Percentiles rank a stretch among this genome's conserved stretches.
Conservation (phyloP, 2,888 invertebrate species). For the Pyralis farinalis region DNA sequence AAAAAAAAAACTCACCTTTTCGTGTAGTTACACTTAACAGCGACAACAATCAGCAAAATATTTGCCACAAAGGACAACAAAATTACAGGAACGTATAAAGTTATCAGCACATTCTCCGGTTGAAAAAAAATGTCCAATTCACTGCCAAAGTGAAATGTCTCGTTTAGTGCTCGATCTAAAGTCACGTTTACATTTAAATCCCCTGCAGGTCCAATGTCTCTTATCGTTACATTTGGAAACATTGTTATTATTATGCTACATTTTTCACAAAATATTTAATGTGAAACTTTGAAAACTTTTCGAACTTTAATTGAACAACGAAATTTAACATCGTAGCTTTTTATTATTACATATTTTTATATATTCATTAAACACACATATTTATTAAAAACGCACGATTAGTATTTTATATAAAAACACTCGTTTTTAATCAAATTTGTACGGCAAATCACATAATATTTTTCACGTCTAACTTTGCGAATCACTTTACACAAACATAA, state of each 20-base stretch:
- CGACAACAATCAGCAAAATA: constrained; percentile 84
- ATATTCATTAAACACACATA: too few relatives aligned
- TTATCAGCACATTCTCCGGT: constrained; percentile 76
- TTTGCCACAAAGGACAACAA: constrained; percentile 83
- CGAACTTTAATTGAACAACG: too few relatives aligned
- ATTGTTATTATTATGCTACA: constrained; percentile 20
- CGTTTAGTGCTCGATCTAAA: constrained; percentile 25
- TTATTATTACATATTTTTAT: too few relatives aligned
- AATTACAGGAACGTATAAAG: constrained; percentile 83
- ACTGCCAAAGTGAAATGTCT: constrained; percentile 40
- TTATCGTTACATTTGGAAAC: constrained; percentile 26
- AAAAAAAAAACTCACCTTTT: constrained; percentile 80
- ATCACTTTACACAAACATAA: too few relatives aligned
- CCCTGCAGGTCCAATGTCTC: constrained; percentile 16
- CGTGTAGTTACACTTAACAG: constrained; percentile 85
- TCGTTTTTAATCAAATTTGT: too few relatives aligned
- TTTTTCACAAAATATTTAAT: too few relatives aligned
- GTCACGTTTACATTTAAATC: constrained; percentile 21
- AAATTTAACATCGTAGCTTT: too few relatives aligned
- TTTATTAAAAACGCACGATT: too few relatives aligned
- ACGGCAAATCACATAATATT: too few relatives aligned
- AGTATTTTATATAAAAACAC: too few relatives aligned
- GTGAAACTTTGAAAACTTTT: too few relatives aligned
- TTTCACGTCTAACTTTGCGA: too few relatives aligned
- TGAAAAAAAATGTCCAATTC: constrained; percentile 65